Base-by-base conservation (phyloP, 2,797 vertebrate genomes). In the Synanceia verrucosa region DNA sequence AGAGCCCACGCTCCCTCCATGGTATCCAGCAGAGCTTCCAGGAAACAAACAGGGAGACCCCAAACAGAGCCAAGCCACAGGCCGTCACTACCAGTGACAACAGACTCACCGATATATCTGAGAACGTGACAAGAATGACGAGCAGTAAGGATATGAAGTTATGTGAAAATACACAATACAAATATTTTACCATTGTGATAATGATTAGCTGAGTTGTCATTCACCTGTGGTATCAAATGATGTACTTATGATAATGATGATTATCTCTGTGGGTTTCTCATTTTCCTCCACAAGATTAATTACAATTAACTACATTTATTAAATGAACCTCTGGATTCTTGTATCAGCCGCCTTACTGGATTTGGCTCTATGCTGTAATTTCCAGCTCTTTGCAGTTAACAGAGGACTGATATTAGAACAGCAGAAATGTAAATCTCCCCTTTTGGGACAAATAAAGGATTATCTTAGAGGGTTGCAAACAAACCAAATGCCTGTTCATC, bases 1-100 rank as follows among this genome's bases (percentile, higher is more conserved):
- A 95, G 55, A 96, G 86, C 28, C 94, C 95, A 60, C 95, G 94
- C 84, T 99, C 97, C 84, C 97, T 94, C 98, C 98, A 99, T 55
- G 98, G 98, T 92, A 99, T 97, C 98, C 98, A 99, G 88, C 97
- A 99, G 79, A 99, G 95, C 87, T 99, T 99, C 98, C 98, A 99
- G 72, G 98, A 99, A 44, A 99, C 98, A 46, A 99, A 99, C 55
- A 99, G 95, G 60, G 98, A 99, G 43, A 99, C 98, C 0, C 97
- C 97, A 50, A 99, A 99, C 43, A 99, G 94, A 65, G 98, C 98
- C 62, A 99, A 94, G 73, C 97, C 97, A 76, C 97, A 99, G 90
- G 97, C 97, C 0, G 97, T 99, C 82, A 99, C 98, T 60, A 99
- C 95, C 72, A 99, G 91, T 21, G 97, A 98, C 57, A 99, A 91